Conservation (phyloP, 1,140 invertebrate species). For the Orius insidiosus region DNA sequence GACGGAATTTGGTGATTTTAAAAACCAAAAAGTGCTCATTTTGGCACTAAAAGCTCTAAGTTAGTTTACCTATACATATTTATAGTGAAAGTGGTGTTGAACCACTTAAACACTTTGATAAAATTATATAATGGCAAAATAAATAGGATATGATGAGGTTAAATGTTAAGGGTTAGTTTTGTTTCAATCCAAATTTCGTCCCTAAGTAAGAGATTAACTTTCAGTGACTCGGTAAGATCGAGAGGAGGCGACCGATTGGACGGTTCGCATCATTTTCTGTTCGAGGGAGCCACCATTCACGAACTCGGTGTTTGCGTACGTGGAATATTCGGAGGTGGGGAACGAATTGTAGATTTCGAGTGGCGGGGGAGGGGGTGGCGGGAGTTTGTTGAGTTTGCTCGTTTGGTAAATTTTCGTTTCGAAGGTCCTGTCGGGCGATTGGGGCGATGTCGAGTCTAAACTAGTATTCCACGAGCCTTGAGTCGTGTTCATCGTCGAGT, state of each 20-base stretch:
- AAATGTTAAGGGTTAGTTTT: not conserved
- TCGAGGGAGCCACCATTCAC: slow-evolving; percentile 23
- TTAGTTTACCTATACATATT: too few species aligned
- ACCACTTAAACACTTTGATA: not conserved
- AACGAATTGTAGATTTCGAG: not conserved
- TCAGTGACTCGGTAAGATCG: slow-evolving; percentile 1
- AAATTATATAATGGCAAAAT: not conserved
- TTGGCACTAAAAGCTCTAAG: too few species aligned
- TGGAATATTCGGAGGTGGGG: not conserved
- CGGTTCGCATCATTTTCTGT: slow-evolving; percentile 5
- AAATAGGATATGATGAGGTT: slow-evolving; percentile 2
- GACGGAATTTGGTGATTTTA: too few species aligned
- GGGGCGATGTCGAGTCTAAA: slow-evolving; percentile 1
- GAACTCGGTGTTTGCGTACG: slow-evolving; percentile 26
- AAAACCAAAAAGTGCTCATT: too few species aligned
- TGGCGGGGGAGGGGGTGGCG: not conserved
- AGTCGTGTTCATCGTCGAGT: slow-evolving; percentile 5
- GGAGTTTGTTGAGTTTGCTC: not conserved
- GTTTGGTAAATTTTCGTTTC: slow-evolving; percentile 3
- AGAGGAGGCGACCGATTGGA: not conserved
- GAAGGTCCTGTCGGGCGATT: not conserved
- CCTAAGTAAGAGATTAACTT: not conserved
- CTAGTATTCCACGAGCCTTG: not conserved
- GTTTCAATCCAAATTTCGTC: not conserved
- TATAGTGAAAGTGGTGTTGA: not conserved